phyloP scores from a whole-genome alignment of 1,140 invertebrate species.

The Drosophila obscura region DNA sequence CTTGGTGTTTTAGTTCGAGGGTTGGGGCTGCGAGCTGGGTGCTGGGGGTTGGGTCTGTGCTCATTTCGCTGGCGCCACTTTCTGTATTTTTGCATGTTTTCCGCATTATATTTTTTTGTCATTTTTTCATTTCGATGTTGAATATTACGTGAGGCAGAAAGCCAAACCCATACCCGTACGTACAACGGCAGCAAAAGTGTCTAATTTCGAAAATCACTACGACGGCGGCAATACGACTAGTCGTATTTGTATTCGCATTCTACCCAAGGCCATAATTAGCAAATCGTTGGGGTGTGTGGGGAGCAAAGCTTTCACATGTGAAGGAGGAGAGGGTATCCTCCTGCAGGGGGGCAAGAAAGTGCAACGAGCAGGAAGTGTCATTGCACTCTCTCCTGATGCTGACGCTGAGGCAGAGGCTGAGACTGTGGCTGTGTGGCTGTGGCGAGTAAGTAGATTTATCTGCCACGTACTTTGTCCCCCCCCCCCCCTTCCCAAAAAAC shows the following conservation, averaged over 20 bases:
- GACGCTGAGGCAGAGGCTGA: not conserved
- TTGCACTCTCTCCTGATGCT: constrained; percentile 65
- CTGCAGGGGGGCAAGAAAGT: constrained; percentile 20
- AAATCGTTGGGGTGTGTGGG: constrained; percentile 17
- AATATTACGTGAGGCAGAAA: constrained; percentile 28
- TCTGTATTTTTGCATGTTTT: constrained; percentile 61
- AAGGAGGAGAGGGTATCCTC: not conserved
- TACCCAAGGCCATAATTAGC: constrained; percentile 72
- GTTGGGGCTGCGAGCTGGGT: not conserved
- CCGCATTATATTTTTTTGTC: constrained; percentile 67
- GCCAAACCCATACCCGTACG: not conserved
- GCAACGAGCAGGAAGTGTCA: constrained; percentile 58
- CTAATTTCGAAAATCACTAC: constrained; percentile 60
- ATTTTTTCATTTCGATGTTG: constrained; percentile 64
- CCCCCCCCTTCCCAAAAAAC: constrained; percentile 48
- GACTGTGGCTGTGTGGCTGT: not conserved
- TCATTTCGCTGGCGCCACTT: constrained; percentile 74
- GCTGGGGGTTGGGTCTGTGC: constrained; percentile 49
- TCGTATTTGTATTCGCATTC: constrained; percentile 1
- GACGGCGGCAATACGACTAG: not conserved
- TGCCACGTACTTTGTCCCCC: constrained; percentile 74
- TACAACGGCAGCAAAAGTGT: constrained; percentile 66
- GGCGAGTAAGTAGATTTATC: constrained; percentile 65
- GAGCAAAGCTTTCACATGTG: constrained; percentile 2
- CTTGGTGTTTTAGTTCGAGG: constrained; percentile 16